These are phyloP conservation scores for Gryllus longicercus DNA, from an alignment of 2,888 invertebrate species.

Conservation along the genomic window DNA sequence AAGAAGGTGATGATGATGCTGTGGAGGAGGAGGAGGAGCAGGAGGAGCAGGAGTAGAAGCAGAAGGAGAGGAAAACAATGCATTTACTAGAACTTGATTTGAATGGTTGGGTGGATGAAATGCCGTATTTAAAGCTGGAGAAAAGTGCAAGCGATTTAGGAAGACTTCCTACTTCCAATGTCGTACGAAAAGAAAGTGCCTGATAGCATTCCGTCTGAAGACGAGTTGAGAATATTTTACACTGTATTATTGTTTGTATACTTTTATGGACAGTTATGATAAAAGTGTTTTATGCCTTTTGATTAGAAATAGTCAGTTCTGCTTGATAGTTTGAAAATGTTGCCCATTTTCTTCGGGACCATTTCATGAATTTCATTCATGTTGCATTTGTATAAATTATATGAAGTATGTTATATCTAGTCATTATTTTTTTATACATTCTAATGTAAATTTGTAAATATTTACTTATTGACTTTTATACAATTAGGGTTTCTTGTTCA, in stretches of 20 bases:
- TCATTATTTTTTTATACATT: background rate
- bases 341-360: background rate
- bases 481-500: constrained; percentile 1
- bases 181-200: background rate
- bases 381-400: constrained; percentile 17
- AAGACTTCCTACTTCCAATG: background rate
- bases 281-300: background rate
- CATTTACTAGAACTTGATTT: background rate
- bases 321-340: background rate
- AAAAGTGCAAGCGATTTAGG: background rate
- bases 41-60: too few relatives aligned
- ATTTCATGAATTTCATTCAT: background rate
- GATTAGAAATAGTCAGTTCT: constrained; percentile 17
- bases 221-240: background rate
- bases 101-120: background rate
- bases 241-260: constrained; percentile 17
- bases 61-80: background rate
- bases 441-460: constrained; percentile 11
- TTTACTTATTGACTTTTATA: background rate
- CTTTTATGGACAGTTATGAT: constrained; percentile 1
- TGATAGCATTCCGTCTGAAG: background rate
- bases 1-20: too few relatives aligned
- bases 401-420: constrained; percentile 9
- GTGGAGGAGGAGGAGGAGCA: too few relatives aligned
- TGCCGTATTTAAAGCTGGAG: background rate